Percentiles rank a stretch among this genome's conserved stretches.
These are phyloP conservation scores for Anarrhichthys ocellatus DNA, from an alignment of 2,113 vertebrate species.

Conservation along the genomic window DNA sequence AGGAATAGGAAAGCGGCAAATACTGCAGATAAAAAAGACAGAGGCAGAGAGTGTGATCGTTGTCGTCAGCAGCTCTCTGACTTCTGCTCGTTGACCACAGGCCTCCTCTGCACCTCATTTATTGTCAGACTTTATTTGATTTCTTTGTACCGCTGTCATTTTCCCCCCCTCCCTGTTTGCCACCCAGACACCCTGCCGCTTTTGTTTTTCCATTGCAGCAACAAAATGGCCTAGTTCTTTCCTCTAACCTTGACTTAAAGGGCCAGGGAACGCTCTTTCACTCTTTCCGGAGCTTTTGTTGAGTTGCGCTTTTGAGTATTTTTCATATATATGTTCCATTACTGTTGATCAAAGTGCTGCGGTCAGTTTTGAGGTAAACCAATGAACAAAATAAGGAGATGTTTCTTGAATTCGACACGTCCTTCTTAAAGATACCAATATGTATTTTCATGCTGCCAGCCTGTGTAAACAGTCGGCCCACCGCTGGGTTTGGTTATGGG, in stretches of 20 bases:
- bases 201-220: conserved; percentile 66
- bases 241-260: conserved; percentile 55
- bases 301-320: background rate
- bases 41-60: conserved; percentile 26
- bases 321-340: background rate
- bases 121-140: conserved; percentile 72
- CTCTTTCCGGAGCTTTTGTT: background rate
- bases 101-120: conserved; percentile 63
- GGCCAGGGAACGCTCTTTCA: conserved; percentile 13
- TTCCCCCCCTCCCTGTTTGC: conserved; percentile 30
- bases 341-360: background rate
- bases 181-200: conserved; percentile 59
- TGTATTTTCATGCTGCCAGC: conserved; percentile 47
- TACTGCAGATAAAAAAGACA: conserved; percentile 23
- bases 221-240: conserved; percentile 56
- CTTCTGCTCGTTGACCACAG: conserved; percentile 64
- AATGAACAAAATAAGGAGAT: background rate
- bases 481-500: conserved; percentile 36
- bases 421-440: conserved; percentile 43
- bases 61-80: conserved; percentile 46
- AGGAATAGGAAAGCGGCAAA: conserved; percentile 44
- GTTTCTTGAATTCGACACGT: conserved; percentile 18
- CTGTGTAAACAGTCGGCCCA: conserved; percentile 35
- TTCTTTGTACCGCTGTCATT: conserved; percentile 56
- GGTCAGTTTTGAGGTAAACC: conserved; percentile 19